Evolutionary conservation across 2,113 vertebrate species (phyloP).

Genomic region (Hippocampus barbouri): DNA sequence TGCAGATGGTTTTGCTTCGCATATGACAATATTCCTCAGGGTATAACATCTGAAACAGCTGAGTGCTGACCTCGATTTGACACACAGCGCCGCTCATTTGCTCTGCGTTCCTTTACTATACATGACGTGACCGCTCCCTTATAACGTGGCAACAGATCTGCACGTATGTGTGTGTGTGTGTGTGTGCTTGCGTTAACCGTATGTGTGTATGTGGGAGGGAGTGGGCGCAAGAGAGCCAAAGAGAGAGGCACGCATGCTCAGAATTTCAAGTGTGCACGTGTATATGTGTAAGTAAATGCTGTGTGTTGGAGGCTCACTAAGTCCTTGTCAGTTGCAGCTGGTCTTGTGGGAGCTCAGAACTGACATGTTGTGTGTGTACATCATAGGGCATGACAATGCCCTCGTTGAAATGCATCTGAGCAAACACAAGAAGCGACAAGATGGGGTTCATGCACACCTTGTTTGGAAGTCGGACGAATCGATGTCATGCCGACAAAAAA

Average conservation of each 20-base stretch:
- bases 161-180: conserved; percentile 7
- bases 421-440: conserved; percentile 31
- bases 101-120: conserved; percentile 12
- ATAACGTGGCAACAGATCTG: conserved; percentile 15
- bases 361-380: conserved; percentile 13
- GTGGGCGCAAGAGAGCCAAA: not conserved
- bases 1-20: conserved; percentile 47
- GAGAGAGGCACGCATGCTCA: conserved; percentile 14
- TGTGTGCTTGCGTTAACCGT: not conserved
- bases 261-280: conserved; percentile 17
- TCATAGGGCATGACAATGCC: conserved; percentile 14
- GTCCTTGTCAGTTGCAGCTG: conserved; percentile 37
- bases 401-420: conserved; percentile 44
- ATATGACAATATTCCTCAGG: conserved; percentile 23
- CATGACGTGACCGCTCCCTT: not conserved
- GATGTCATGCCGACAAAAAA: not conserved
- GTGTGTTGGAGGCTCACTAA: conserved; percentile 22
- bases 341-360: conserved; percentile 31
- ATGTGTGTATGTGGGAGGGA: not conserved
- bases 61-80: conserved; percentile 47
- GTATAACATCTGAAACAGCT: conserved; percentile 44
- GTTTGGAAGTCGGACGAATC: not conserved
- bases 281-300: conserved; percentile 5
- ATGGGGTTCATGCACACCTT: not conserved
- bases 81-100: conserved; percentile 19